Base-by-base conservation (phyloP, 2,888 invertebrate genomes). In the Erebia aethiops region DNA sequence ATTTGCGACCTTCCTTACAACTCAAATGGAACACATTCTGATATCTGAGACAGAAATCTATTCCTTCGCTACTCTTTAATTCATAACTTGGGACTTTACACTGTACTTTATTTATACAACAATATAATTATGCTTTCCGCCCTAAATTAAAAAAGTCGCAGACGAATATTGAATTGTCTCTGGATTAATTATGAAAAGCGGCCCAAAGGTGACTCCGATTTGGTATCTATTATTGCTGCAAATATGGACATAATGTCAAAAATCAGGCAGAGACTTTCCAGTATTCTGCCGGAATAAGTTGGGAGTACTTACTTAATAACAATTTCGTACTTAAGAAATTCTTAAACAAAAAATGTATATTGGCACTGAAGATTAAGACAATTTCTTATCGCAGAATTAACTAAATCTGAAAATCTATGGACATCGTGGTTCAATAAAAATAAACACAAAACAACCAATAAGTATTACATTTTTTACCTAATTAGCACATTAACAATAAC, bases 41-140 rank as follows among this genome's bases (percentile, higher is more conserved):
- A 78, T 89, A 89, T 88, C 89, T 88, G 89, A 88, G 88, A 88
- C 81, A 88, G 87, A 86, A 86, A 84, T 73, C 67, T 66, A 70
- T 67, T 67, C 69, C 67, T 67, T 65, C n/a, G n/a, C 60, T 69
- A 64, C 51, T 60, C 57, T 62, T 63, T 69, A 60, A 41, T 49
- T 64, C 43, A 46, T 62, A 54, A 60, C 52, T 69, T 68, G 52
- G 63, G 54, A 67, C 35, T 43, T 62, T 43, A n/a, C n/a, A 67
- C n/a, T 58, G 43, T 43, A 58, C 14, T 51, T 57, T 57, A 70
- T 43, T 66, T 63, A 49, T 57, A 66, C 43, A 66, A 66, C 57
- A 66, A 18, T 51, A 10, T 51, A 10, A 54, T 7, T 9, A 54
- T 7, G 43, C 18, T 43, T 65, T 43, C 10, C 43, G 21, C 57